These are phyloP conservation scores for Hoplias malabaricus DNA, from an alignment of 2,113 vertebrate species.

Conservation along the genomic window DNA sequence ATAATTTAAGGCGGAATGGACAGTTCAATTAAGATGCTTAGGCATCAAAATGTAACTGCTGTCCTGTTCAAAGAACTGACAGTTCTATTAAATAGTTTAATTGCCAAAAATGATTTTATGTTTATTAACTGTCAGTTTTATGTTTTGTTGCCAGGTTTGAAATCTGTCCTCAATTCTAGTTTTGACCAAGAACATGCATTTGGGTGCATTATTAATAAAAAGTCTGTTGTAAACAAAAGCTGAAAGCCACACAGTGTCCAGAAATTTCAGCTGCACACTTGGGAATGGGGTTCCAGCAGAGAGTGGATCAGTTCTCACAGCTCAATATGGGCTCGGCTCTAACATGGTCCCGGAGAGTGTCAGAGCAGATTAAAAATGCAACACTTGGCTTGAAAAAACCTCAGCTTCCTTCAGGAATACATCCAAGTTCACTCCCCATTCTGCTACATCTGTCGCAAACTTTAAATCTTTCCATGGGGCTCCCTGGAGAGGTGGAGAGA, in stretches of 20 bases:
- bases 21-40: too few relatives aligned
- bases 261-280: background rate
- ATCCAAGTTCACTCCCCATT: conserved; percentile 54
- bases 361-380: conserved; percentile 67
- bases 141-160: too few relatives aligned
- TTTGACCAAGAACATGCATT: too few relatives aligned
- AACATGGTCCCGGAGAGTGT: conserved; percentile 45
- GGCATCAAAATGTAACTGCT: too few relatives aligned
- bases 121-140: too few relatives aligned
- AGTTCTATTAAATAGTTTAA: too few relatives aligned
- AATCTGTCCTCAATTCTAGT: too few relatives aligned
- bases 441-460: conserved; percentile 62
- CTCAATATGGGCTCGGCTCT: conserved; percentile 16
- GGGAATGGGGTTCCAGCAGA: conserved; percentile 10
- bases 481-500: conserved; percentile 44
- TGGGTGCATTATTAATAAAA: too few relatives aligned
- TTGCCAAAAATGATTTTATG: too few relatives aligned
- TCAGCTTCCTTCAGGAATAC: conserved; percentile 58
- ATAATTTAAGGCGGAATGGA: too few relatives aligned
- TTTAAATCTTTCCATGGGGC: conserved; percentile 56
- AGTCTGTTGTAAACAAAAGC: too few relatives aligned
- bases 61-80: too few relatives aligned
- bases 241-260: background rate
- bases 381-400: conserved; percentile 58
- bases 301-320: conserved; percentile 6